Percentiles rank a stretch among this genome's conserved stretches.
These are phyloP conservation scores for Troglohyphantes excavatus DNA, from an alignment of 2,888 invertebrate species.

Conservation along the genomic window DNA sequence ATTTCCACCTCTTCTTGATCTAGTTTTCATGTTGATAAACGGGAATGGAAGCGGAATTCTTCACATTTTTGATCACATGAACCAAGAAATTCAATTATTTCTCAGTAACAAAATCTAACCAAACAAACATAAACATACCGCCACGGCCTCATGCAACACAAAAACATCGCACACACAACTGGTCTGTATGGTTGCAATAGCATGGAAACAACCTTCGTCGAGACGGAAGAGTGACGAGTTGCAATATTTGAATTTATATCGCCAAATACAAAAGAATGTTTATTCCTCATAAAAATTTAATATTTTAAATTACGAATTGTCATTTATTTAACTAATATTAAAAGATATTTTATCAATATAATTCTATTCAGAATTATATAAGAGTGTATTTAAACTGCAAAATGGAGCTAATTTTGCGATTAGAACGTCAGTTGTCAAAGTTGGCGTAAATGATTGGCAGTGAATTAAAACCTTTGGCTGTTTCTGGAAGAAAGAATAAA, in stretches of 20 bases:
- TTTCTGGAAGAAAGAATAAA: not conserved
- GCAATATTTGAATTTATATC: not conserved
- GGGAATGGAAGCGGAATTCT: not conserved
- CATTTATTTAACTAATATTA: too few relatives aligned
- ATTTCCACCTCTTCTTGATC: constrained; percentile 61
- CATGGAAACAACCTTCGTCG: constrained; percentile 54
- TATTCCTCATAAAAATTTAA: not conserved
- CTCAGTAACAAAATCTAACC: constrained; percentile 29
- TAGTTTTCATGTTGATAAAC: constrained; percentile 63
- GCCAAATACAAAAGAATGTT: not conserved
- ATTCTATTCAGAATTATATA: too few relatives aligned
- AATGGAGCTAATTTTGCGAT: too few relatives aligned
- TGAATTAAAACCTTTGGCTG: not conserved
- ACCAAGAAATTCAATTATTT: constrained; percentile 17
- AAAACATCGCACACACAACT: constrained; percentile 73
- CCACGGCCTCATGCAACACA: constrained; percentile 62
- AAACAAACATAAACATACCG: constrained; percentile 75
- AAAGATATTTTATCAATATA: too few relatives aligned
- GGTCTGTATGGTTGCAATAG: constrained; percentile 65
- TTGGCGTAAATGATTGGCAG: not conserved
- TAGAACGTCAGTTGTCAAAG: not conserved
- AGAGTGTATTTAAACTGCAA: too few relatives aligned
- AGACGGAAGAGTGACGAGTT: constrained; percentile 11
- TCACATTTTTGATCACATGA: constrained; percentile 46
- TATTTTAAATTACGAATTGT: too few relatives aligned